Evolutionary conservation across 2,113 vertebrate genomes (phyloP).

Genomic region (Notechis scutatus): DNA sequence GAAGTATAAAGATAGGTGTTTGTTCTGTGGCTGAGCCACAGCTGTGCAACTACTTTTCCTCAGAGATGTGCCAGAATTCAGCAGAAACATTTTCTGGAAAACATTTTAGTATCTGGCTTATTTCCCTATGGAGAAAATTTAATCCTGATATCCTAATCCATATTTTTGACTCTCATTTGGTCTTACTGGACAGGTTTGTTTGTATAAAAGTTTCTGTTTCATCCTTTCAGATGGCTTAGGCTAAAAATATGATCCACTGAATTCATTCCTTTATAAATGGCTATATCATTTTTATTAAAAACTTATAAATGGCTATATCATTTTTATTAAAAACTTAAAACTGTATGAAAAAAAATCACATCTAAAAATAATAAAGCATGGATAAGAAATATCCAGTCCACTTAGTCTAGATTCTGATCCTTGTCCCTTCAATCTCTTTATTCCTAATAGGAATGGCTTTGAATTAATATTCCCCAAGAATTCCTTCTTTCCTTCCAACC

Average conservation of each 20-base stretch:
- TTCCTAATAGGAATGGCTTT: not conserved
- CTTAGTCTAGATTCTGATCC: not conserved
- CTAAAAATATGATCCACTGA: not conserved
- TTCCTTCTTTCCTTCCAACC: not conserved
- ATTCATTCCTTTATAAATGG: not conserved
- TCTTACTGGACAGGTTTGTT: not conserved
- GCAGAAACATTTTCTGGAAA: not conserved
- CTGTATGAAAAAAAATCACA: not conserved
- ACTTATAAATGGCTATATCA: not conserved
- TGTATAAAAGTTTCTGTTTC: not conserved
- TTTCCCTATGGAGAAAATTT: not conserved
- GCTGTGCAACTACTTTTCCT: not conserved
- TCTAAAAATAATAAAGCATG: not conserved
- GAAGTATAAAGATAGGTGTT: not conserved
- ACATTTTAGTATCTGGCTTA: slow-evolving; percentile 1
- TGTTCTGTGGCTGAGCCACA: not conserved
- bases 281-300: not conserved
- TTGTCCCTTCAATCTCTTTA: not conserved
- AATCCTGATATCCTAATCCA: not conserved
- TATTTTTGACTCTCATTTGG: not conserved
- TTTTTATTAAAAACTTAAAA: not conserved
- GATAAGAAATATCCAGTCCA: not conserved
- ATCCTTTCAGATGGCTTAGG: not conserved
- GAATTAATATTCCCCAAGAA: not conserved
- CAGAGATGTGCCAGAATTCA: not conserved